Conservation (phyloP, 64 coral and sea anemone species). For the Orbicella faveolata region DNA sequence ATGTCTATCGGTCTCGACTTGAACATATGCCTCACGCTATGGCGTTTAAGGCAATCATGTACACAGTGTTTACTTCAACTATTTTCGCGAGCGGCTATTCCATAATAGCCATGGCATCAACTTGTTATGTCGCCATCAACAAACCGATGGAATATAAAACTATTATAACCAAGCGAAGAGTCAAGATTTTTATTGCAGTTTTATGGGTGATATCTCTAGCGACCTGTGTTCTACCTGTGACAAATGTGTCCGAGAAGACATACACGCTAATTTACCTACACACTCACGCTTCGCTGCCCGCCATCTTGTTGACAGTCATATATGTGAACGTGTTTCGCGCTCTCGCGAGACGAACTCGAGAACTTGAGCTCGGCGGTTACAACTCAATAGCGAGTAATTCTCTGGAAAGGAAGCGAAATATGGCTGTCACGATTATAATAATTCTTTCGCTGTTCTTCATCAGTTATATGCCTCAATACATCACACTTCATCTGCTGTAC, state of each 20-base stretch:
- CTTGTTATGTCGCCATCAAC: conserved; percentile 18
- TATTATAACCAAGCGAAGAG: conserved; percentile 2
- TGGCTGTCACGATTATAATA: not conserved
- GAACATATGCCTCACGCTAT: not conserved
- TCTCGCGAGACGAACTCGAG: conserved; percentile 29
- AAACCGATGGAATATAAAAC: conserved; percentile 22
- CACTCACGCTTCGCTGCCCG: not conserved
- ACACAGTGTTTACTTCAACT: not conserved
- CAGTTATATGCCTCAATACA: conserved; percentile 21
- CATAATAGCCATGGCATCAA: conserved; percentile 1
- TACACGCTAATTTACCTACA: conserved; percentile 35
- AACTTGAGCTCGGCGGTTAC: not conserved
- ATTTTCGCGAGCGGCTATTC: conserved; percentile 1
- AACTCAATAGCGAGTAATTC: not conserved
- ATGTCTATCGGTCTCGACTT: conserved; percentile 14
- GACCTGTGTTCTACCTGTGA: conserved; percentile 14
- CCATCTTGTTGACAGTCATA: not conserved
- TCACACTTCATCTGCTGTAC: conserved; percentile 17
- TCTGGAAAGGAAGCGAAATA: conserved; percentile 3
- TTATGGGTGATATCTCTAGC: conserved; percentile 6
- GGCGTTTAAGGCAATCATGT: conserved; percentile 1
- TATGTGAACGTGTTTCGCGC: conserved; percentile 27
- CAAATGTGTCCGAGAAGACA: conserved; percentile 1
- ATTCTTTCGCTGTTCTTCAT: conserved; percentile 21
- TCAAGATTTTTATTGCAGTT: conserved; percentile 14